A percentile compares a stretch with the other conserved stretches of the same genome.
These are phyloP conservation scores for Speoplatyrhinus poulsoni DNA, from an alignment of 2,113 vertebrate genomes.

Conservation along the genomic window DNA sequence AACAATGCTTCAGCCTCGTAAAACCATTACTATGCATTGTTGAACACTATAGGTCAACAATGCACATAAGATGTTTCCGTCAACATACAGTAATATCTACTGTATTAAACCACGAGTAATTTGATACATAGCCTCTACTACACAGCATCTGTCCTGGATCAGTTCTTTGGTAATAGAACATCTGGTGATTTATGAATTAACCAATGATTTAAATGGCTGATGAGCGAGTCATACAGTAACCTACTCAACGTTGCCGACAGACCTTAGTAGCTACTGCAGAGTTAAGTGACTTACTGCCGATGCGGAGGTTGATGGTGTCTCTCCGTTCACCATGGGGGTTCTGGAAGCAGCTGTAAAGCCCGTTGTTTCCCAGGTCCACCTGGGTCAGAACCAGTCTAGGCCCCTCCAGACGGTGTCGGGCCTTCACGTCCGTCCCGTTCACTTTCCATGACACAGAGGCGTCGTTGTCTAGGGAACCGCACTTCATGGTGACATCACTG, in stretches of 20 bases:
- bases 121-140: too few species aligned
- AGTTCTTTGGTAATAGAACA: neutral
- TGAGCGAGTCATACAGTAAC: neutral
- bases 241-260: neutral
- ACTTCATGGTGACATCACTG: constrained; percentile 89
- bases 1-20: neutral
- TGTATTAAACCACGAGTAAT: too few species aligned
- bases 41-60: neutral
- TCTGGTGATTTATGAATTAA: too few species aligned
- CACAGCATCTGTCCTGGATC: neutral
- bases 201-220: neutral
- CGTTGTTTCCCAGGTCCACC: constrained; percentile 82
- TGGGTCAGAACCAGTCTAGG: constrained; percentile 82
- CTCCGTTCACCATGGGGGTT: constrained; percentile 87
- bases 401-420: constrained; percentile 79
- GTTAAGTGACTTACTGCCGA: constrained; percentile 87
- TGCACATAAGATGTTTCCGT: constrained; percentile 9
- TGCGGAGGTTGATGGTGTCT: constrained; percentile 85
- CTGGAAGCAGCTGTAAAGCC: constrained; percentile 94
- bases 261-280: neutral
- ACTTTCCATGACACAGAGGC: constrained; percentile 90
- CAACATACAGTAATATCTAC: too few species aligned
- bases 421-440: constrained; percentile 88
- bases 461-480: constrained; percentile 85
- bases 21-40: constrained; percentile 1